These are phyloP conservation scores for Drosophila niveifrons DNA, from an alignment of 2,888 invertebrate species.

Conservation along the genomic window DNA sequence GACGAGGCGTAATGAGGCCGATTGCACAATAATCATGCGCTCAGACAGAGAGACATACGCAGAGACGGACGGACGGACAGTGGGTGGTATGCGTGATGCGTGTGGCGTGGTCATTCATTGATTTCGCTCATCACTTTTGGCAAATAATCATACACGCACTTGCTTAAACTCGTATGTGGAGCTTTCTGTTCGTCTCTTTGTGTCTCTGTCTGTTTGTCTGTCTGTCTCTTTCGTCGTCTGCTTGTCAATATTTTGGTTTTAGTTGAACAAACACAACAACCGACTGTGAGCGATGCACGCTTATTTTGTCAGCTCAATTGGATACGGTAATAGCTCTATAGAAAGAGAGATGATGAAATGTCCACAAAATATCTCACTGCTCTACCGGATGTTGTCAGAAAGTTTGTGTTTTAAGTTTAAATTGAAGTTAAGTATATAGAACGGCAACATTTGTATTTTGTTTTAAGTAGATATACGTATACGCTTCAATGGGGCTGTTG, in stretches of 20 bases:
- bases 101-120: constrained; percentile 33
- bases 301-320: constrained; percentile 14
- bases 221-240: constrained; percentile 7
- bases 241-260: constrained; percentile 76
- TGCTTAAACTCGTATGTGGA: background rate
- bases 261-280: constrained; percentile 51
- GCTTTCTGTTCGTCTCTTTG: constrained; percentile 29
- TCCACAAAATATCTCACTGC: constrained; percentile 42
- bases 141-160: constrained; percentile 3
- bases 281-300: constrained; percentile 4
- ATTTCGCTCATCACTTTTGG: constrained; percentile 20
- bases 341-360: constrained; percentile 72
- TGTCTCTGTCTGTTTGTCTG: constrained; percentile 36
- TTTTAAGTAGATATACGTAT: constrained; percentile 46
- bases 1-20: constrained; percentile 39
- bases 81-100: constrained; percentile 30
- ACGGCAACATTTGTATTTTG: constrained; percentile 30
- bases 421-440: constrained; percentile 54
- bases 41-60: background rate
- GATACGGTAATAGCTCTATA: constrained; percentile 22
- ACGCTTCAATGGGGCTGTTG: constrained; percentile 68
- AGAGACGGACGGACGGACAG: background rate
- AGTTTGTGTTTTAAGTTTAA: constrained; percentile 43
- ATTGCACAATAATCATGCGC: constrained; percentile 27
- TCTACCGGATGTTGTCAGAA: constrained; percentile 63